These are phyloP conservation scores for Cyclina sinensis DNA, from an alignment of 1,140 invertebrate species.

Conservation along the genomic window DNA sequence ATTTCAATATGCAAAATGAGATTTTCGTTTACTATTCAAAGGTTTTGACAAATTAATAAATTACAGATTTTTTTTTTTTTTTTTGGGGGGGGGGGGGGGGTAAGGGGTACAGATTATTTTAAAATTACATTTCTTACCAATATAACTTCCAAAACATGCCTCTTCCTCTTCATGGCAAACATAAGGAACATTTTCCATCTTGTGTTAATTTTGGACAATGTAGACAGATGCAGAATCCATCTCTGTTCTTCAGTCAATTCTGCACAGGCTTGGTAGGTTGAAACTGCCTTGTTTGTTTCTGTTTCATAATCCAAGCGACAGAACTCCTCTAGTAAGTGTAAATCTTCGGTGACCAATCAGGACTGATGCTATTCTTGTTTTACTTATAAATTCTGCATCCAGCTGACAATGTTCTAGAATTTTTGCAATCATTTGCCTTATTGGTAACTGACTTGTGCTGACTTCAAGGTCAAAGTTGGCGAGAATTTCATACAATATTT, in stretches of 20 bases:
- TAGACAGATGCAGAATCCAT: slow-evolving; percentile 69
- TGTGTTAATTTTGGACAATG: slow-evolving; percentile 23
- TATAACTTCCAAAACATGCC: slow-evolving; percentile 79
- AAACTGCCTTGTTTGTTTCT: slow-evolving; percentile 62
- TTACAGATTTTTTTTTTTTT: too few relatives aligned
- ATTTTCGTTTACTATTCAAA: too few relatives aligned
- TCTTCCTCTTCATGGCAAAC: slow-evolving; percentile 73
- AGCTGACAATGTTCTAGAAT: slow-evolving; percentile 71
- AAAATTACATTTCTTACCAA: slow-evolving; percentile 70
- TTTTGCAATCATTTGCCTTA: slow-evolving; percentile 77
- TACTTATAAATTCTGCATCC: slow-evolving; percentile 52
- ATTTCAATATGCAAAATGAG: too few relatives aligned
- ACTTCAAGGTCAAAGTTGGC: slow-evolving; percentile 76
- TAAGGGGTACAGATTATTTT: too few relatives aligned
- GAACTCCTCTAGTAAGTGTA: slow-evolving; percentile 80
- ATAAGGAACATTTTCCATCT: slow-evolving; percentile 79
- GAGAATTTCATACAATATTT: slow-evolving; percentile 74
- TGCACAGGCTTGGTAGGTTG: slow-evolving; percentile 50
- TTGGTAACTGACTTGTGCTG: slow-evolving; percentile 75
- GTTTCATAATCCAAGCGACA: slow-evolving; percentile 77
- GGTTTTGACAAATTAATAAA: too few relatives aligned
- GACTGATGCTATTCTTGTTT: slow-evolving; percentile 71
- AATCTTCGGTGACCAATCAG: slow-evolving; percentile 74
- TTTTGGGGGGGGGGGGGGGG: too few relatives aligned
- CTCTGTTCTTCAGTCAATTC: slow-evolving; percentile 74